A percentile compares a stretch with the other conserved stretches of the same genome.
These are phyloP conservation scores for Apamea sordens DNA, from an alignment of 2,888 invertebrate genomes.

Conservation along the genomic window DNA sequence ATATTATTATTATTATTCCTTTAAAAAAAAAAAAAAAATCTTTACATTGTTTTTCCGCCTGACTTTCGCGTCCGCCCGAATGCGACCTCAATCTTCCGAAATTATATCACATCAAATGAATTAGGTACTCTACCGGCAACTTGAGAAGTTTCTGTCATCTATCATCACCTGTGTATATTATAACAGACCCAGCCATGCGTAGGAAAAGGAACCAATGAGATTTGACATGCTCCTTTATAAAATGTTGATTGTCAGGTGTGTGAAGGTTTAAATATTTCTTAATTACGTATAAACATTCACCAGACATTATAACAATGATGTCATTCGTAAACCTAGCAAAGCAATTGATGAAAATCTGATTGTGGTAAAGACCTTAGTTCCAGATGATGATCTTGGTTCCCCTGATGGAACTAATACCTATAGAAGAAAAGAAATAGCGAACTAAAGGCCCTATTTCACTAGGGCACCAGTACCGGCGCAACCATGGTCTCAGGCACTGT, in stretches of 20 bases:
- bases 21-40: too few species aligned
- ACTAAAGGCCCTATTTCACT: not conserved
- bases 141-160: not conserved
- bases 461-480: not conserved
- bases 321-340: not conserved
- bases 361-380: not conserved
- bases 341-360: not conserved
- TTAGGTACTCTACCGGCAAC: not conserved
- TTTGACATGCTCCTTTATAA: not conserved
- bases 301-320: not conserved
- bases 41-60: not conserved
- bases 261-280: slow-evolving; percentile 1
- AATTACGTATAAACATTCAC: not conserved
- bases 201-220: not conserved
- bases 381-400: not conserved
- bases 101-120: not conserved
- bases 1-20: too few species aligned
- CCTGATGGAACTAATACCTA: not conserved
- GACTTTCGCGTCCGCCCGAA: not conserved
- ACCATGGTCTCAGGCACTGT: not conserved
- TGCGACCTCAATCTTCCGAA: not conserved
- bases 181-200: not conserved
- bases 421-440: not conserved
- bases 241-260: not conserved
- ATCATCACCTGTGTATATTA: not conserved